Conservation (phyloP, 2,797 vertebrate genomes). For the Micrastur ruficollis region DNA sequence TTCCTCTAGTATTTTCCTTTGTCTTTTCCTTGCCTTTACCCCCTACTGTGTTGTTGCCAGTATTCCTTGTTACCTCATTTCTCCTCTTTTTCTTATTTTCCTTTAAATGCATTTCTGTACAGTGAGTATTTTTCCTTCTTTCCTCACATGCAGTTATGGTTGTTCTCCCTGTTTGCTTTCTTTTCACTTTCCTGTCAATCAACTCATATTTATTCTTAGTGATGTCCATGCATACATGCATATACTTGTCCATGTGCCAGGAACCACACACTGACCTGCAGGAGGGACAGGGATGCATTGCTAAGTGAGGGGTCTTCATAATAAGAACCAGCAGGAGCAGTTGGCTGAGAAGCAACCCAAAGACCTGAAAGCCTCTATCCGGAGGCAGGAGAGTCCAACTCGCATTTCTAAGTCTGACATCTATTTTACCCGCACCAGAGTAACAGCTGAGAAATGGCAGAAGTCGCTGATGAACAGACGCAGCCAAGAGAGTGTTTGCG, state of each 20-base stretch:
- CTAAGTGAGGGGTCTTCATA: background rate
- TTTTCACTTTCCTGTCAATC: background rate
- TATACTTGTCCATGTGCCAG: background rate
- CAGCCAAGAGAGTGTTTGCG: background rate
- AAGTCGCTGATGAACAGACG: background rate
- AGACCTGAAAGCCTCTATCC: background rate
- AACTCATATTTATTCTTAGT: background rate
- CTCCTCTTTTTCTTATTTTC: background rate
- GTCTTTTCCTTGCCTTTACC: background rate
- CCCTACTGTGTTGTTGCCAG: background rate
- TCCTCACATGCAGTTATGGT: background rate
- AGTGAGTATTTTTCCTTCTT: background rate
- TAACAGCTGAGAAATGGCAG: background rate
- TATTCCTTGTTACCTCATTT: background rate
- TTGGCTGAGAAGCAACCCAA: background rate
- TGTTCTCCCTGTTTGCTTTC: background rate
- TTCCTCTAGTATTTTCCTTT: background rate
- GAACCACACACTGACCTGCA: background rate
- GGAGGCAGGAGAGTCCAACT: background rate
- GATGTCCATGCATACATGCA: background rate
- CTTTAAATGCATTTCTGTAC: background rate
- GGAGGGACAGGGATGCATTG: background rate
- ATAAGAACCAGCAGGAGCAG: background rate
- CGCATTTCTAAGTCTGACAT: background rate
- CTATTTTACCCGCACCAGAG: background rate